These are phyloP conservation scores for Chelon labrosus DNA, from an alignment of 2,797 vertebrate species.

Conservation along the genomic window DNA sequence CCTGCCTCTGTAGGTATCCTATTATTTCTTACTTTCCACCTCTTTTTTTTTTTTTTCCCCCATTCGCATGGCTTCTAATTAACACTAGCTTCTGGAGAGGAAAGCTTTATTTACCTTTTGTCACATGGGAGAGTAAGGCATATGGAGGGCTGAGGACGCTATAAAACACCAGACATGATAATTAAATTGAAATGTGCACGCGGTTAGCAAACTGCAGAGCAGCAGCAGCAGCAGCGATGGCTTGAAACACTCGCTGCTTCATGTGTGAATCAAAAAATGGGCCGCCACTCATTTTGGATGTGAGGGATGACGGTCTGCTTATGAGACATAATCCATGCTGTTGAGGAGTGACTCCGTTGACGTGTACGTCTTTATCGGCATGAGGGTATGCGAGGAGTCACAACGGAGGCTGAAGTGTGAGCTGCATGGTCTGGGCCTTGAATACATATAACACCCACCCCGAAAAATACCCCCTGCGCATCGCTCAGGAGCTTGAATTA, in stretches of 20 bases:
- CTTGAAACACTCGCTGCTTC: conserved; percentile 5
- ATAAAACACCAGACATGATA: conserved; percentile 15
- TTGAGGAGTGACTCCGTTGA: conserved; percentile 18
- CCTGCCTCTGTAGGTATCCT: conserved; percentile 2
- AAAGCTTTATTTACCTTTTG: conserved; percentile 43
- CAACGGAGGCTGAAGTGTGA: neutral
- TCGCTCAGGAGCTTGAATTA: conserved; percentile 67
- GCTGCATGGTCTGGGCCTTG: conserved; percentile 45
- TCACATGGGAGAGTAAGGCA: conserved; percentile 29
- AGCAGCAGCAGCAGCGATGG: conserved; percentile 4
- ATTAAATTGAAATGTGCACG: conserved; percentile 32
- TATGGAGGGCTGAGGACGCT: conserved; percentile 26
- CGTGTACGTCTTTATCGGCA: conserved; percentile 20
- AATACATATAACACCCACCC: conserved; percentile 30
- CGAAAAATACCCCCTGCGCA: neutral
- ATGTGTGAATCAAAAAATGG: conserved; percentile 13
- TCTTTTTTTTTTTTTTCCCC: neutral
- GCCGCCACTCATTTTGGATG: conserved; percentile 24
- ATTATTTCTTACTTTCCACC: neutral
- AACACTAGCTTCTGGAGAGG: conserved; percentile 3
- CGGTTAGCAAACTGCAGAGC: conserved; percentile 20
- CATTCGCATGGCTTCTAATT: conserved; percentile 34
- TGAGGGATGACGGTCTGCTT: conserved; percentile 32
- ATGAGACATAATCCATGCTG: conserved; percentile 17
- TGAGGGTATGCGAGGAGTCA: neutral